Conservation (phyloP, 2,113 vertebrate species). For the Eulacestoma nigropectus region DNA sequence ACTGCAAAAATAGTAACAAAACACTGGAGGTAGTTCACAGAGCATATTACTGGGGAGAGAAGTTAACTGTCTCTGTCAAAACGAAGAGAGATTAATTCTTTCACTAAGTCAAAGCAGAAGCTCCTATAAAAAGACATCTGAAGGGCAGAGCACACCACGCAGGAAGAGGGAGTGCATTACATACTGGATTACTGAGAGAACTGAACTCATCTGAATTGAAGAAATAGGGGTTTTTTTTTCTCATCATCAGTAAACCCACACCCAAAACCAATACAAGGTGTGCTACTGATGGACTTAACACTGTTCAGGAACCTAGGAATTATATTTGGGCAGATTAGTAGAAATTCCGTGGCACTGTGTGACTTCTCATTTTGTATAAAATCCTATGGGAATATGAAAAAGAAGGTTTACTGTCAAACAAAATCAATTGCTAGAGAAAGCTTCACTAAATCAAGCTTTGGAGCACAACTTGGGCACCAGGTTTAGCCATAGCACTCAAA, state of each 20-base stretch:
- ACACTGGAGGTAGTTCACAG: not conserved
- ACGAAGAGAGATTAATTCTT: constrained; percentile 17
- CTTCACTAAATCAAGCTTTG: not conserved
- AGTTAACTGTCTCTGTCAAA: not conserved
- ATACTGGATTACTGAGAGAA: not conserved
- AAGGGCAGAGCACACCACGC: not conserved
- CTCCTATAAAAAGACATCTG: not conserved
- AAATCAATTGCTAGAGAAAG: not conserved
- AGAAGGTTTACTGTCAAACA: not conserved
- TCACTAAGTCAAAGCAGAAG: not conserved
- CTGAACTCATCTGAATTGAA: not conserved
- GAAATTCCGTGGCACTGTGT: not conserved
- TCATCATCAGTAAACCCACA: not conserved
- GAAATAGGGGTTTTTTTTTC: not conserved
- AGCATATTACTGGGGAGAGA: not conserved
- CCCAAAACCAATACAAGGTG: fast-evolving
- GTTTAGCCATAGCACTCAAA: not conserved
- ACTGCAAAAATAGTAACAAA: not conserved
- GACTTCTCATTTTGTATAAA: not conserved
- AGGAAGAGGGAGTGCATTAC: not conserved
- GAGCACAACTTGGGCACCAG: not conserved
- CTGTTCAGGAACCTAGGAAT: not conserved
- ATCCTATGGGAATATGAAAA: not conserved
- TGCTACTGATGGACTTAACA: not conserved
- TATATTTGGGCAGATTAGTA: not conserved